Conservation (phyloP, 2,888 invertebrate species). For the Hymenopus coronatus region DNA sequence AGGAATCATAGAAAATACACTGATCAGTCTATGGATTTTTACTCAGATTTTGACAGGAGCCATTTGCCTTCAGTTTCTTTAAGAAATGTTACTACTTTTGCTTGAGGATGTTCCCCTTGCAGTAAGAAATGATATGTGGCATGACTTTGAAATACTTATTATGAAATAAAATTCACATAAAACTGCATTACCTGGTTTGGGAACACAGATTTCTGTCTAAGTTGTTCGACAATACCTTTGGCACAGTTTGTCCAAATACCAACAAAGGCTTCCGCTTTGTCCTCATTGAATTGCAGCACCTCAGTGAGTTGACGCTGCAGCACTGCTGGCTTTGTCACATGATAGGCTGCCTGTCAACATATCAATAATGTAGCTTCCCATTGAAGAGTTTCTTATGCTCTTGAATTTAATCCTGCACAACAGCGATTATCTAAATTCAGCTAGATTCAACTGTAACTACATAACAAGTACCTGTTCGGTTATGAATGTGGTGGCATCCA, state of each 20-base stretch:
- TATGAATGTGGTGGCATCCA: conserved; percentile 30
- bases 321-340: conserved; percentile 53
- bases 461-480: conserved; percentile 29
- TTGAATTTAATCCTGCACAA: neutral
- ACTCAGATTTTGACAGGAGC: too few species aligned
- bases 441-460: neutral
- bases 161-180: neutral
- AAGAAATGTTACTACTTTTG: too few species aligned
- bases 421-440: neutral
- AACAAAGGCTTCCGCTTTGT: conserved; percentile 56
- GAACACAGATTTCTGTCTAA: conserved; percentile 41
- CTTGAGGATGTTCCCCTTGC: too few species aligned
- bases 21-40: too few species aligned
- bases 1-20: too few species aligned
- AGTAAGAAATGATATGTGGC: too few species aligned
- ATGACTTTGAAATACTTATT: too few species aligned
- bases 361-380: neutral
- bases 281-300: conserved; percentile 49
- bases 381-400: neutral
- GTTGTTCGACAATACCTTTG: conserved; percentile 53
- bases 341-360: conserved; percentile 31
- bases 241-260: conserved; percentile 54
- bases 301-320: conserved; percentile 52
- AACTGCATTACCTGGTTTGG: conserved; percentile 29
- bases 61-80: too few species aligned